phyloP scores from a whole-genome alignment of 2,113 vertebrate genomes.

The Eublepharis macularius region DNA sequence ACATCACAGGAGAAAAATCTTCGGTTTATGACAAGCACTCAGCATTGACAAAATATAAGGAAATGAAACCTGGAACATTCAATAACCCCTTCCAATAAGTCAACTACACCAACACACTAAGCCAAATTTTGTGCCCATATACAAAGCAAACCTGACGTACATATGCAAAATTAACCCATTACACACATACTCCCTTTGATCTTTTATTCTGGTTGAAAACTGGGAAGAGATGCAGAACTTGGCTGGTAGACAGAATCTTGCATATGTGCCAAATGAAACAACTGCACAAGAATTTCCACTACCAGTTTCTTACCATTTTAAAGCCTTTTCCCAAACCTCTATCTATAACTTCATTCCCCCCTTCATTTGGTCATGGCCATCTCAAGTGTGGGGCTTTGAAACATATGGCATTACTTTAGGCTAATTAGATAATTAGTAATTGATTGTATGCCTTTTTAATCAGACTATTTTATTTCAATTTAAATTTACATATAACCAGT shows the following conservation, averaged over 20 bases:
- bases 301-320: not conserved
- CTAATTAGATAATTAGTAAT: not conserved
- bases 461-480: not conserved
- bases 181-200: not conserved
- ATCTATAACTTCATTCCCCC: not conserved
- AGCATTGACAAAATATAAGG: no score
- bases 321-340: not conserved
- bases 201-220: not conserved
- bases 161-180: not conserved
- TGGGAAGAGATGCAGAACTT: not conserved
- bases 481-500: not conserved
- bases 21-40: no score
- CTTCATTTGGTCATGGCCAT: no score
- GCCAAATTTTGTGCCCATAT: not conserved
- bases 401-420: not conserved
- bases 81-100: no score
- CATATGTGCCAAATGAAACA: not conserved
- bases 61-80: no score
- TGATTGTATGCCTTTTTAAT: not conserved
- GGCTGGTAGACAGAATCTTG: not conserved
- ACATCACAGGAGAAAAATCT: no score
- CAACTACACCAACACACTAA: no score
- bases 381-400: not conserved
- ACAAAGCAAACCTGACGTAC: not conserved
- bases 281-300: not conserved